Percentiles rank a stretch among this genome's conserved stretches.
Conservation (phyloP, 2,113 vertebrate genomes). For the Zosterops pallidus region DNA sequence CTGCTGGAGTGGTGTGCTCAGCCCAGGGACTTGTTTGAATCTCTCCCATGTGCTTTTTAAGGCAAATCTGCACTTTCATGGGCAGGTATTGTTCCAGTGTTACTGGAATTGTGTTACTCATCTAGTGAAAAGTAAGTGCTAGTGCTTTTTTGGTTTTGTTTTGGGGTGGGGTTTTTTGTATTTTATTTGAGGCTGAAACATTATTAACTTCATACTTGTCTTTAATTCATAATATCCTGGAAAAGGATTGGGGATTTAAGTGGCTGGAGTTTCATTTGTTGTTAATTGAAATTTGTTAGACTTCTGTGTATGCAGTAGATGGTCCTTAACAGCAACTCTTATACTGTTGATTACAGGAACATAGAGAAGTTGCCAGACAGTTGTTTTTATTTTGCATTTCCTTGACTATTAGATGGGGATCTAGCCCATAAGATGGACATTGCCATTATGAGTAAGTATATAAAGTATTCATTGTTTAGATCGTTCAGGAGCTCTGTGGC, state of each 20-base stretch:
- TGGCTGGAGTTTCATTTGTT: background rate
- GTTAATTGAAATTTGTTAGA: background rate
- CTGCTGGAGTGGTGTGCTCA: background rate
- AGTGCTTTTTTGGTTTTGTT: background rate
- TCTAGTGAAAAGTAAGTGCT: conserved; percentile 20
- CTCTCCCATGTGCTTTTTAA: background rate
- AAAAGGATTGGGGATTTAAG: background rate
- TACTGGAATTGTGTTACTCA: background rate
- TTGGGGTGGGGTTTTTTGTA: background rate
- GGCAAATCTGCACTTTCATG: background rate
- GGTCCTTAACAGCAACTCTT: conserved; percentile 22
- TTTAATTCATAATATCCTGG: background rate
- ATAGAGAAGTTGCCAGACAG: conserved; percentile 46
- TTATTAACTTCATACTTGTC: background rate
- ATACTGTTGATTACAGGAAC: conserved; percentile 51
- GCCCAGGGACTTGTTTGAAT: background rate
- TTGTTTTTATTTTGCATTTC: conserved; percentile 64
- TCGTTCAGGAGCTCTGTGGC: background rate
- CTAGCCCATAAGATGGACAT: conserved; percentile 58
- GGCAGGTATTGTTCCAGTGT: background rate
- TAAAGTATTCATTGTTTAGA: background rate
- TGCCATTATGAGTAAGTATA: conserved; percentile 65
- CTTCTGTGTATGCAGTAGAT: background rate
- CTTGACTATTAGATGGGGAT: conserved; percentile 54
- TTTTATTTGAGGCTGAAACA: background rate